Conservation (phyloP, 1,140 invertebrate species). For the Lordiphosa stackelbergi region DNA sequence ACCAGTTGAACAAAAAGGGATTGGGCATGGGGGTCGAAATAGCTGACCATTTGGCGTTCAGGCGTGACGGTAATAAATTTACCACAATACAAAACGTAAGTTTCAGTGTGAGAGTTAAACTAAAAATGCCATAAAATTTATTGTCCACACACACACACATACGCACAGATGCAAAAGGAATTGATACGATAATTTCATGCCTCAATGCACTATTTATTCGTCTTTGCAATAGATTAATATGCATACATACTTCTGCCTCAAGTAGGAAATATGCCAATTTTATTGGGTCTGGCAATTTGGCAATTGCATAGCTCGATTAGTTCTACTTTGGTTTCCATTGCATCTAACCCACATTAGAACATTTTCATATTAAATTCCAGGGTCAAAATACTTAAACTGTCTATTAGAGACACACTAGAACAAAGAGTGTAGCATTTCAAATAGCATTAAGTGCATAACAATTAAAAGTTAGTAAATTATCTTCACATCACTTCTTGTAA, state of each 20-base stretch:
- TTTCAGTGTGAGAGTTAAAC: conserved; percentile 20
- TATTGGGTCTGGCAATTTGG: neutral
- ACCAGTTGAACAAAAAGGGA: conserved; percentile 4
- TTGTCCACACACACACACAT: conserved; percentile 30
- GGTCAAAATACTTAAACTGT: too few relatives aligned
- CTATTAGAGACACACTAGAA: too few relatives aligned
- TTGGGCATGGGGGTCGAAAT: conserved; percentile 16
- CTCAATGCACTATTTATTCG: conserved; percentile 27
- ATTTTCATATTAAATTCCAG: neutral
- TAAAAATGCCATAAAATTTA: conserved; percentile 56
- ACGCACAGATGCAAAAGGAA: conserved; percentile 17
- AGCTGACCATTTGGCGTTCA: conserved; percentile 52
- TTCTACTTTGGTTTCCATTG: conserved; percentile 1
- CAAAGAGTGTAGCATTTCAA: too few relatives aligned
- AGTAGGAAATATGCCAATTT: neutral
- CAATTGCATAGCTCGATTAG: conserved; percentile 7
- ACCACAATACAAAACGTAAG: conserved; percentile 47
- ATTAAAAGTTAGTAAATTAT: too few relatives aligned
- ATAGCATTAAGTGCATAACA: too few relatives aligned
- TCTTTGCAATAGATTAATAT: neutral
- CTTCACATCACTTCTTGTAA: too few relatives aligned
- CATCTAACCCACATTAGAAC: neutral
- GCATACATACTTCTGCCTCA: too few relatives aligned
- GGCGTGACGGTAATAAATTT: conserved; percentile 66
- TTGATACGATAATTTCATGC: conserved; percentile 74